Base-by-base conservation (phyloP, 2,888 invertebrate species). In the Spialia ferax region DNA sequence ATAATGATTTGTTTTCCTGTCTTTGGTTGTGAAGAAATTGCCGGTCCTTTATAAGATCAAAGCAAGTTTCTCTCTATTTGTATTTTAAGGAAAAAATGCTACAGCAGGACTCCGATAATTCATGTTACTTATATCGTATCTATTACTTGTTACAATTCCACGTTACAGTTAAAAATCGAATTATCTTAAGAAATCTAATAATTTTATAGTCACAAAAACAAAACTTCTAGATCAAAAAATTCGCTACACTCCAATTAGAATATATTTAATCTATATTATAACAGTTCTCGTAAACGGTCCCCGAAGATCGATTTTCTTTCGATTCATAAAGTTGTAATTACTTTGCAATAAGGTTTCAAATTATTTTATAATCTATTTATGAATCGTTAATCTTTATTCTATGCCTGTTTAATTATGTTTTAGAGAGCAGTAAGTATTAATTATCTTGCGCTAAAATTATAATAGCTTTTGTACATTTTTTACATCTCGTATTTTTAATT, bases 181-280 rank as follows among this genome's bases (percentile, higher is more conserved):
- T 35, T 35, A 11, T 11, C 8, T 29, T 29, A 29, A 29, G 8
- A 35, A 35, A 35, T 11, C 32, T n/a, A 42, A 42, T 42, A 15
- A 42, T 42, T 42, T 42, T 15, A 15, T 42, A 42, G 35, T n/a
- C n/a, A n/a, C n/a, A n/a, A n/a, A n/a, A n/a, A n/a, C n/a, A n/a
- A n/a, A n/a, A n/a, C 15, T 15, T 42, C 38, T 15, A 6, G n/a
- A 42, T 42, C 5, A 15, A 42, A 42, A 42, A n/a, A 42, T 42
- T 42, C n/a, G 38, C 38, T 42, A 42, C 15, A 42, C 38, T 42
- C 38, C 38, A 42, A 42, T 42, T 42, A n/a, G 4, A 35, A 35
- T 35, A 35, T 1, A 35, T 35, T 4, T 35, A 35, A 35, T 35
- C 38, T 15, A 42, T 5, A 15, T 15, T 15, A 42, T 5, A 15